Base-by-base conservation (phyloP, 2,797 vertebrate species). In the Trematomus bernacchii region DNA sequence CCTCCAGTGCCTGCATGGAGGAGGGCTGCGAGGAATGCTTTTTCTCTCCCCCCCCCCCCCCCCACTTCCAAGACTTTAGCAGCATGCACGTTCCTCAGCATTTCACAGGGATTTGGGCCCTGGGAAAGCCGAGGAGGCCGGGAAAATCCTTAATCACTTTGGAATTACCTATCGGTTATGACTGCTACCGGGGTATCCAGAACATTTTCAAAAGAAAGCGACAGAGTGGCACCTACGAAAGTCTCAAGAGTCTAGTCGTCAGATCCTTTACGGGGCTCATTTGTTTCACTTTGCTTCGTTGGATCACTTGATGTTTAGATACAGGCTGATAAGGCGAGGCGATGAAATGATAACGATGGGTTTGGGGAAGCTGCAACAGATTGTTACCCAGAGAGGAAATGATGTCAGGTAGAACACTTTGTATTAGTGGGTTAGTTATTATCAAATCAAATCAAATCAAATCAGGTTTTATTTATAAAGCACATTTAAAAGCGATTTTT, bases 61-160 rank as follows among this genome's bases (percentile, higher is more conserved):
- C 69, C 73, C 66, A 71, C 82, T 83, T 51, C 69, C 73, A 53
- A 37, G 55, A 88, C 73, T 77, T 77, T 78, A 86, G 80, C 82
- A 83, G 87, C 85, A 70, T 87, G 85, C 82, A 85, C 85, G 89
- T 93, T 93, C 91, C 90, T 88, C 78, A 14, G 89, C 87, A 91
- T 94, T 94, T 95, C 87, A 79, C 88, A 96, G 94, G 93, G 94
- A 93, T 94, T 96, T 55, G 66, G 90, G 92, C 90, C 93, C 85
- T 84, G 94, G 93, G 91, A 95, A 93, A 87, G 95, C 92, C 75
- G 84, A 92, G 91, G 91, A 91, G 55, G 76, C 80, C 72, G 52
- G 85, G 82, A 88, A 92, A 94, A 94, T 92, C 89, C 79, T 90
- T 93, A 89, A 92, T 92, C 90, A 92, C 87, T 91, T 92, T 92